phyloP scores from a whole-genome alignment of 2,797 vertebrate genomes.

The Liparis tanakae region DNA sequence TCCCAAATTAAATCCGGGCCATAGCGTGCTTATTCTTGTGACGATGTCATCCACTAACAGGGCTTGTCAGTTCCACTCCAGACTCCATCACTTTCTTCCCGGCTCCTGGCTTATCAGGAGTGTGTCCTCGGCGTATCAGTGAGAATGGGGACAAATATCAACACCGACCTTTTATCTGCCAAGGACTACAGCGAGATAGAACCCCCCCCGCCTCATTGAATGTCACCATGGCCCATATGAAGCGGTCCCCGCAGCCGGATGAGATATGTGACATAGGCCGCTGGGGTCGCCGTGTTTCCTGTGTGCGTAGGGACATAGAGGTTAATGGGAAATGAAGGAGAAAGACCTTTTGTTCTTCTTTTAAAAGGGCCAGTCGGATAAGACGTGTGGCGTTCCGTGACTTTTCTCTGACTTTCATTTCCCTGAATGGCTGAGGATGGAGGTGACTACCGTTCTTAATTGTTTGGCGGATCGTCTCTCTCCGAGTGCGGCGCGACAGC shows the following conservation, averaged over 20 bases:
- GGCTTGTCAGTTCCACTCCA: slow-evolving; percentile 69
- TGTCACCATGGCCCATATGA: slow-evolving; percentile 68
- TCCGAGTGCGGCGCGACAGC: slow-evolving; percentile 48
- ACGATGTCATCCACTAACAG: slow-evolving; percentile 61
- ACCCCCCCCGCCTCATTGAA: slow-evolving; percentile 49
- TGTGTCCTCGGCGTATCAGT: slow-evolving; percentile 58
- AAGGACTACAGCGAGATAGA: slow-evolving; percentile 67
- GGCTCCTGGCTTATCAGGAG: slow-evolving; percentile 58
- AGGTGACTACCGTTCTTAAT: slow-evolving; percentile 64
- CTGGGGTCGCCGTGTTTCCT: slow-evolving; percentile 76
- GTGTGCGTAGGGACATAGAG: slow-evolving; percentile 72
- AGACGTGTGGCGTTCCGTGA: slow-evolving; percentile 72
- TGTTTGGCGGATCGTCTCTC: slow-evolving; percentile 55
- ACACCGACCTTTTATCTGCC: slow-evolving; percentile 76
- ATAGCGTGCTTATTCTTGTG: slow-evolving; percentile 46
- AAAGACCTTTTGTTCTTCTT: slow-evolving; percentile 79
- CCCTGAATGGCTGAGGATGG: slow-evolving; percentile 62
- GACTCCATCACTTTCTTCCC: slow-evolving; percentile 64
- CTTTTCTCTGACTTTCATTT: slow-evolving; percentile 77
- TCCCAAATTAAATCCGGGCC: slow-evolving; percentile 61
- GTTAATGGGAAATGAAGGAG: slow-evolving; percentile 82
- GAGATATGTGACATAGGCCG: slow-evolving; percentile 81
- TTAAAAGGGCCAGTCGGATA: slow-evolving; percentile 65
- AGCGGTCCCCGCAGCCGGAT: slow-evolving; percentile 66
- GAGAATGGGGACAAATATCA: slow-evolving; percentile 69